Evolutionary conservation across 2,888 invertebrate species (phyloP).

Genomic region (Calliphora vomitoria): DNA sequence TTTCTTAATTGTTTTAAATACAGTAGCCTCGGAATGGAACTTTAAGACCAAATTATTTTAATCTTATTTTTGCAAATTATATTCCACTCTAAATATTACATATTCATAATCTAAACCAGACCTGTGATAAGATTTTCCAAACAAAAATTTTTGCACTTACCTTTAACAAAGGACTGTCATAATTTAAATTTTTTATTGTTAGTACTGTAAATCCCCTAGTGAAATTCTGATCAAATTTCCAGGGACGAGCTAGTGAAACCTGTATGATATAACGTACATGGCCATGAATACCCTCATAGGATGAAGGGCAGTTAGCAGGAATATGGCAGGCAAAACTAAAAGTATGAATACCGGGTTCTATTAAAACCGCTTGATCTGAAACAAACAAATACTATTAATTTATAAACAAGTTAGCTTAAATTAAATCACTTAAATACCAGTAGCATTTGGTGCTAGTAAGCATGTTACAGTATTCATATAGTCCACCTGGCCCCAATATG

Average conservation of each 20-base stretch:
- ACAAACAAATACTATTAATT: not conserved
- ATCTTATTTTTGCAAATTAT: too few species aligned
- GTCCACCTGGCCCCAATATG: conserved; percentile 78
- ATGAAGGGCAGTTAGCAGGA: conserved; percentile 85
- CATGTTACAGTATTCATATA: conserved; percentile 82
- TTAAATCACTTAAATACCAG: conserved; percentile 23
- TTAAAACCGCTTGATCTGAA: conserved; percentile 76
- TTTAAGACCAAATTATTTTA: too few species aligned
- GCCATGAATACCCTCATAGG: conserved; percentile 85
- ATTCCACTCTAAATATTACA: too few species aligned
- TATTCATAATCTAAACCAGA: not conserved
- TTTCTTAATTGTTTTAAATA: too few species aligned
- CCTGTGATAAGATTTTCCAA: not conserved
- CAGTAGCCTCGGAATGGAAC: too few species aligned
- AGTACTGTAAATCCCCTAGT: conserved; percentile 92
- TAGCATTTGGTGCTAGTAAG: conserved; percentile 29
- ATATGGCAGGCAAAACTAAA: conserved; percentile 85
- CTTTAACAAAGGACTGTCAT: conserved; percentile 11
- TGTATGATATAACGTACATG: conserved; percentile 86
- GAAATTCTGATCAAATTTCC: conserved; percentile 89
- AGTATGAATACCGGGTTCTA: conserved; percentile 85
- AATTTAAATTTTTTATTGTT: conserved; percentile 42
- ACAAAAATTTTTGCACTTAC: not conserved
- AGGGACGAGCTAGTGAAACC: conserved; percentile 91
- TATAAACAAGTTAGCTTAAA: not conserved